A percentile compares a stretch with the other conserved stretches of the same genome.
These are phyloP conservation scores for Scortum barcoo DNA, from an alignment of 2,113 vertebrate species.

Conservation along the genomic window DNA sequence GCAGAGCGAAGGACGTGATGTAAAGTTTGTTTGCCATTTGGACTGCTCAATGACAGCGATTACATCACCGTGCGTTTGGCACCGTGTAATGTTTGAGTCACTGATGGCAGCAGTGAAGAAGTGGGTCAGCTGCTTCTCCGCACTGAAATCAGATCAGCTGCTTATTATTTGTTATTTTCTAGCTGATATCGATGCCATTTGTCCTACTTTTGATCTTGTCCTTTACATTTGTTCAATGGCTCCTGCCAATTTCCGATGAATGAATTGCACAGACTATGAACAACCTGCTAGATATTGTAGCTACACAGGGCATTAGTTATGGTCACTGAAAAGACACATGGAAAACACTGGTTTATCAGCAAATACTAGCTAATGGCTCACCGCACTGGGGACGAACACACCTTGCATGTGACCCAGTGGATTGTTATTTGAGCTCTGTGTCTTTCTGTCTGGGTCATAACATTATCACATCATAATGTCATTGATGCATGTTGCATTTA, in stretches of 20 bases:
- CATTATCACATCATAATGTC: neutral
- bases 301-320: neutral
- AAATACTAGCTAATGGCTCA: neutral
- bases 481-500: neutral
- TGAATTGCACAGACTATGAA: neutral
- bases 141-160: conserved; percentile 15
- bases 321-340: neutral
- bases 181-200: neutral
- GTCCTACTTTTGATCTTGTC: neutral
- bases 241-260: neutral
- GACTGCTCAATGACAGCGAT: conserved; percentile 26
- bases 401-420: neutral
- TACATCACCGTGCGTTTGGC: conserved; percentile 35
- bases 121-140: conserved; percentile 49
- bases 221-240: neutral
- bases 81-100: conserved; percentile 54
- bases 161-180: conserved; percentile 14
- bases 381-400: neutral
- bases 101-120: conserved; percentile 41
- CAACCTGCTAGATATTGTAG: neutral
- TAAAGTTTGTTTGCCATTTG: conserved; percentile 42
- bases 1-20: conserved; percentile 16
- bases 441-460: neutral
- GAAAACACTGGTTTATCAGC: neutral
- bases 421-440: neutral